Base-by-base conservation (phyloP, 2,888 invertebrate genomes). In the Agrilus mali region DNA sequence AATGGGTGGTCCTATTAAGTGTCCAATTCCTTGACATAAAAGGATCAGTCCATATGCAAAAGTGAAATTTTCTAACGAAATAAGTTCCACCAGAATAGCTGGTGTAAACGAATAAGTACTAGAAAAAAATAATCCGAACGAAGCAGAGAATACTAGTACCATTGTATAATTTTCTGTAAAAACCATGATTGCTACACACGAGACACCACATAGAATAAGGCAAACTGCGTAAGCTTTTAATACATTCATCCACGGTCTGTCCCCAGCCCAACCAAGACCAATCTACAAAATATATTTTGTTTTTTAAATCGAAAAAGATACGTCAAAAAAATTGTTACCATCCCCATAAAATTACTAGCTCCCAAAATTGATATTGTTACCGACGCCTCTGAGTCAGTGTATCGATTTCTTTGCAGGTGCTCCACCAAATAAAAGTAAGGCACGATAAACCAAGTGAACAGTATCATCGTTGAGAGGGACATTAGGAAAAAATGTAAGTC, bases 371-470 rank as follows among this genome's bases (percentile, higher is more conserved):
- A 86, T 50, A 94, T 75, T 53, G 94, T 75, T 47, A 78, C 76
- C 5, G 92, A 87, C 4, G 83, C 82, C 40, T 82, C 79, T 33
- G 79, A 74, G 52, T 85, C 82, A 2, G 71, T 73, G 54, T 83
- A 86, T 17, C 49, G 45, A 48, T 77, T 72, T 8, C 77, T 75
- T 32, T 75, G 75, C 70, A 89, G 82, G 62, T 86, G 82, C 58
- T 94, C 92, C 42, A 86, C 85, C 48, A 94, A 72, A 67, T 92
- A 95, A 64, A 95, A 87, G 69, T 96, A 96, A 12, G 94, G 93
- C 45, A 95, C 87, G 59, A 96, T 94, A 66, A 87, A 88, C 86
- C 92, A 93, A 57, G 85, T 80, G 68, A 94, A 95, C 41, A 95
- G 74, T 42, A 93, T 73, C 54, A 92, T 80, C 51, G 92, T 93